Conservation (phyloP, 2,888 invertebrate genomes). For the Tinea semifulvella region DNA sequence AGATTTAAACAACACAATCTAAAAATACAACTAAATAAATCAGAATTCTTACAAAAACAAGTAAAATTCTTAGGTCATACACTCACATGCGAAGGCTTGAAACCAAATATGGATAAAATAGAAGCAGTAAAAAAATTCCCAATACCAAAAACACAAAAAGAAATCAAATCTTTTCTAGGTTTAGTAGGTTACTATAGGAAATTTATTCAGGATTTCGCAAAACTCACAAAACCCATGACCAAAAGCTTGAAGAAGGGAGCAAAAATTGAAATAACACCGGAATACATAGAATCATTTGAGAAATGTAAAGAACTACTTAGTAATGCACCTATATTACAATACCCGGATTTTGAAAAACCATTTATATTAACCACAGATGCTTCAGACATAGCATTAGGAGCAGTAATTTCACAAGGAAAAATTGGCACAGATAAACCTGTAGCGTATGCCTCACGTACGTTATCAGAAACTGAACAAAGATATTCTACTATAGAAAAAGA, state of each 20-base stretch:
- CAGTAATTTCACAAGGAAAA: conserved; percentile 25
- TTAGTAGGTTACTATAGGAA: conserved; percentile 24
- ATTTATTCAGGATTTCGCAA: conserved; percentile 24
- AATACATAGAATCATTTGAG: conserved; percentile 22
- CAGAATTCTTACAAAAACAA: conserved; percentile 22
- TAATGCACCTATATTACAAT: conserved; percentile 30
- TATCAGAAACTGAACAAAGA: conserved; percentile 22
- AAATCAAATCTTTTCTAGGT: conserved; percentile 25
- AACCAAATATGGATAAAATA: conserved; percentile 26
- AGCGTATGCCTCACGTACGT: conserved; percentile 23
- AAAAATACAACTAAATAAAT: conserved; percentile 19
- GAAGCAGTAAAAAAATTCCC: conserved; percentile 23
- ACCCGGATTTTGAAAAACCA: conserved; percentile 29
- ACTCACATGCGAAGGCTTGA: conserved; percentile 21
- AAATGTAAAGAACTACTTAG: conserved; percentile 26
- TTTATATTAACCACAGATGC: conserved; percentile 26
- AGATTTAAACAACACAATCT: conserved; percentile 21
- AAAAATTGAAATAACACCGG: conserved; percentile 17
- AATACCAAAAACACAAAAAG: conserved; percentile 22
- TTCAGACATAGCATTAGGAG: conserved; percentile 25
- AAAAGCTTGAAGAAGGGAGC: conserved; percentile 22
- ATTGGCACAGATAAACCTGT: conserved; percentile 25
- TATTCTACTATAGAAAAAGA: conserved; percentile 31
- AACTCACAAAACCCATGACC: conserved; percentile 24
- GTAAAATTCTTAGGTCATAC: conserved; percentile 20